Evolutionary conservation across 1,140 invertebrate genomes (phyloP).

Genomic region (Aradophagus sp.): DNA sequence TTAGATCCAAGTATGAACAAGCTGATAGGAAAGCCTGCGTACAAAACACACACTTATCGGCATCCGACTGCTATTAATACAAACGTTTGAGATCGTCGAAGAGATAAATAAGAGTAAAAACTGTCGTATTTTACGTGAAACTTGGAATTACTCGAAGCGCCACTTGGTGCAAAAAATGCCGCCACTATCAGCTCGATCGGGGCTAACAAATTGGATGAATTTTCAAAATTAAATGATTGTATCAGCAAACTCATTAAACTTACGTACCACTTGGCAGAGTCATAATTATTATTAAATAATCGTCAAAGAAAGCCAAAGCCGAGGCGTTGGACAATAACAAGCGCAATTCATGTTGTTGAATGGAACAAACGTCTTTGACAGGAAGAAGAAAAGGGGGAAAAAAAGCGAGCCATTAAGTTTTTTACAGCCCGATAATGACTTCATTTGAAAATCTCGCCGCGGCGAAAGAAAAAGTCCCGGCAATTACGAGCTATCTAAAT

Average conservation of each 20-base stretch:
- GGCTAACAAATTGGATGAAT: not conserved
- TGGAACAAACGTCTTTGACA: too few species aligned
- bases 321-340: too few species aligned
- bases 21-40: slow-evolving; percentile 37
- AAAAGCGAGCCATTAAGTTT: too few species aligned
- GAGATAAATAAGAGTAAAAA: slow-evolving; percentile 37
- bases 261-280: too few species aligned
- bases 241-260: too few species aligned
- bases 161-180: slow-evolving; percentile 1
- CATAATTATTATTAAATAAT: too few species aligned
- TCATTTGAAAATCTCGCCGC: slow-evolving; percentile 12
- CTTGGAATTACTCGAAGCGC: slow-evolving; percentile 3
- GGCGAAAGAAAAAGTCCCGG: too few species aligned
- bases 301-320: too few species aligned
- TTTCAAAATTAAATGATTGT: not conserved
- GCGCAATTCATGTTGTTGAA: too few species aligned
- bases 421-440: slow-evolving; percentile 33
- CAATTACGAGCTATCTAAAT: too few species aligned
- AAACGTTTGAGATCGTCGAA: slow-evolving; percentile 28
- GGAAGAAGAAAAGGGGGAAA: too few species aligned
- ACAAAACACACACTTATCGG: slow-evolving; percentile 42
- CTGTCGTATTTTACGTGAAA: slow-evolving; percentile 24
- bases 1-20: slow-evolving; percentile 44
- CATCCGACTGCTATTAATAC: slow-evolving; percentile 24
- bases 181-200: slow-evolving; percentile 3